Evolutionary conservation across 1,140 invertebrate genomes (phyloP).

Genomic region (Leptestheria dahalacensis): DNA sequence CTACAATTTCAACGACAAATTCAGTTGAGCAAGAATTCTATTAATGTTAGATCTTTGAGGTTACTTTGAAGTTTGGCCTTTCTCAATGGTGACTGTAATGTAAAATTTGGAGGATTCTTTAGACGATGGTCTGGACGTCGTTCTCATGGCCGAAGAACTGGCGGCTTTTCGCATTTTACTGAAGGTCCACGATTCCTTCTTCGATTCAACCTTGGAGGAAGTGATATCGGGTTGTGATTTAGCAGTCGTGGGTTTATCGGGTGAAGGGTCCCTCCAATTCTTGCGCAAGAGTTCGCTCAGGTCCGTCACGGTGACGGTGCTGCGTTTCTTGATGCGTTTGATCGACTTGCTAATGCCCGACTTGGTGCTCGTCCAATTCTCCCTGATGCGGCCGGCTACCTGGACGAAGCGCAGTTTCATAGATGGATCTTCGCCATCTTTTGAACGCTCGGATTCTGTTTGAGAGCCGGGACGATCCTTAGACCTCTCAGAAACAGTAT

Average conservation of each 20-base stretch:
- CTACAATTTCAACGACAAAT: background rate
- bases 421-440: slow-evolving; percentile 13
- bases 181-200: slow-evolving; percentile 6
- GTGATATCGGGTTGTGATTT: background rate
- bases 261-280: background rate
- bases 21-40: background rate
- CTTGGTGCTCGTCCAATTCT: slow-evolving; percentile 11
- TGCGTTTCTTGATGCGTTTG: slow-evolving; percentile 14
- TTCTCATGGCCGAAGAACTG: background rate
- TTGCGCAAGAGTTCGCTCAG: background rate
- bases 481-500: slow-evolving; percentile 11
- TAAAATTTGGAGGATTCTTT: background rate
- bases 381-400: slow-evolving; percentile 8
- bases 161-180: background rate
- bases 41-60: background rate
- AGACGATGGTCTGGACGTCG: background rate
- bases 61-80: background rate
- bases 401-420: slow-evolving; percentile 7
- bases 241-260: background rate
- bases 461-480: slow-evolving; percentile 11
- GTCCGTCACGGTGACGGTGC: slow-evolving; percentile 12
- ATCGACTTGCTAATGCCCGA: slow-evolving; percentile 13
- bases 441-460: slow-evolving; percentile 7
- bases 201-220: background rate
- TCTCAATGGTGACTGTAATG: background rate